These are phyloP conservation scores for Ametastegia equiseti DNA, from an alignment of 2,888 invertebrate genomes.

Conservation along the genomic window DNA sequence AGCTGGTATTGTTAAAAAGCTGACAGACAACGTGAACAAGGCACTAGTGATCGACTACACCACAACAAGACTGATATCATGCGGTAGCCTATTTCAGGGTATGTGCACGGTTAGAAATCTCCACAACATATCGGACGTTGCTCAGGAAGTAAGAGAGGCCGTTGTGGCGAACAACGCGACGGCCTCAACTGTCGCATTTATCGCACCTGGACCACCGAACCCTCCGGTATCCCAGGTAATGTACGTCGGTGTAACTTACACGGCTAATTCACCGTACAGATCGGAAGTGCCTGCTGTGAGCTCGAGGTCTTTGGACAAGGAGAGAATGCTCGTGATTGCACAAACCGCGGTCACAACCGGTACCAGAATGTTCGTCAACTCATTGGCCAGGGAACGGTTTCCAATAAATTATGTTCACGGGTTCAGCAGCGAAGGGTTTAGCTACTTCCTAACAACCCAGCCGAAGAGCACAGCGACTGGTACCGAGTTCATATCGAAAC, in stretches of 20 bases:
- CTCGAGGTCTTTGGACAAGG: conserved; percentile 91
- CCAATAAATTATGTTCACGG: conserved; percentile 97
- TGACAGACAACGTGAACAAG: conserved; percentile 95
- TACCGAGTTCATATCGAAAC: conserved; percentile 92
- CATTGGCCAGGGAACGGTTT: conserved; percentile 92
- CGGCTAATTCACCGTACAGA: conserved; percentile 93
- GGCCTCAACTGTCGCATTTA: conserved; percentile 97
- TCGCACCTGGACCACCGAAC: conserved; percentile 95
- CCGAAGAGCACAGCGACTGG: conserved; percentile 86
- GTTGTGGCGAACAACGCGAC: conserved; percentile 97
- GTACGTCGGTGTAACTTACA: conserved; percentile 97
- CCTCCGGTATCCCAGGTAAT: conserved; percentile 94
- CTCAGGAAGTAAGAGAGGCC: conserved; percentile 89
- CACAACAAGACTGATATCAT: conserved; percentile 91
- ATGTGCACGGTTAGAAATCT: conserved; percentile 93
- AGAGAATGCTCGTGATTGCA: conserved; percentile 93
- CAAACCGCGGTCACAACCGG: conserved; percentile 94
- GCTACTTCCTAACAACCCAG: conserved; percentile 97
- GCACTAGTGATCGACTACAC: conserved; percentile 96
- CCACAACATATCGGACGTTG: conserved; percentile 91
- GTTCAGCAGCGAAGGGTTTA: conserved; percentile 96
- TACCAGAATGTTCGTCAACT: conserved; percentile 94
- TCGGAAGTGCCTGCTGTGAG: conserved; percentile 96
- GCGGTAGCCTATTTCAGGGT: conserved; percentile 95
- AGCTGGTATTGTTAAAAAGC: conserved; percentile 83